Percentiles rank a stretch among this genome's conserved stretches.
These are phyloP conservation scores for Tetramorium alpestre DNA, from an alignment of 1,140 invertebrate species.

Conservation along the genomic window DNA sequence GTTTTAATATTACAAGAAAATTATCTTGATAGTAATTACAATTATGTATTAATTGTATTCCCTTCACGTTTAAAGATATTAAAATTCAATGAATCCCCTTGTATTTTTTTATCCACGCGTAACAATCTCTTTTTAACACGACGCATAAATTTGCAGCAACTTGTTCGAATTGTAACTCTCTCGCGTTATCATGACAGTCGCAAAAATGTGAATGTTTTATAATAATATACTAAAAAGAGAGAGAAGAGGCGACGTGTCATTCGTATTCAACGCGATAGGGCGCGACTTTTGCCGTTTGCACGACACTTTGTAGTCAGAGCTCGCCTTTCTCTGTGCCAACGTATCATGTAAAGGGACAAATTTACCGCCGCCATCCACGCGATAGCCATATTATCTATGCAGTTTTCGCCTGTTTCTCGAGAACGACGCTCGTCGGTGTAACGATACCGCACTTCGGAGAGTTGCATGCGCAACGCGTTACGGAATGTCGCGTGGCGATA, in stretches of 20 bases:
- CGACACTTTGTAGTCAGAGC: conserved; percentile 28
- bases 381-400: conserved; percentile 44
- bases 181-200: not conserved
- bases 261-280: conserved; percentile 38
- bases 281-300: conserved; percentile 22
- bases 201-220: conserved; percentile 3
- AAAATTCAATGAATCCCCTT: not conserved
- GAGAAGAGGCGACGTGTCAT: not conserved
- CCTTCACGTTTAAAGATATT: too few relatives aligned
- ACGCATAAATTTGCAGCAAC: not conserved
- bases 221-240: conserved; percentile 18
- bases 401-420: conserved; percentile 30
- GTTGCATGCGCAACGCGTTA: not conserved
- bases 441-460: conserved; percentile 3
- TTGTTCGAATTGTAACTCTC: not conserved
- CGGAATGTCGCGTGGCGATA: conserved; percentile 19
- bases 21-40: not conserved
- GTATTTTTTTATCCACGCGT: not conserved
- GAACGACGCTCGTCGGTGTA: not conserved
- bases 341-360: conserved; percentile 16
- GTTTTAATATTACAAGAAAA: not conserved
- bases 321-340: conserved; percentile 9
- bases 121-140: not conserved
- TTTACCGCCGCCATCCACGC: conserved; percentile 27
- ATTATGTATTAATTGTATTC: not conserved